Percentiles rank a stretch among this genome's conserved stretches.
phyloP scores from a whole-genome alignment of 2,888 invertebrate genomes.

The Scaptomyza tumidula region DNA sequence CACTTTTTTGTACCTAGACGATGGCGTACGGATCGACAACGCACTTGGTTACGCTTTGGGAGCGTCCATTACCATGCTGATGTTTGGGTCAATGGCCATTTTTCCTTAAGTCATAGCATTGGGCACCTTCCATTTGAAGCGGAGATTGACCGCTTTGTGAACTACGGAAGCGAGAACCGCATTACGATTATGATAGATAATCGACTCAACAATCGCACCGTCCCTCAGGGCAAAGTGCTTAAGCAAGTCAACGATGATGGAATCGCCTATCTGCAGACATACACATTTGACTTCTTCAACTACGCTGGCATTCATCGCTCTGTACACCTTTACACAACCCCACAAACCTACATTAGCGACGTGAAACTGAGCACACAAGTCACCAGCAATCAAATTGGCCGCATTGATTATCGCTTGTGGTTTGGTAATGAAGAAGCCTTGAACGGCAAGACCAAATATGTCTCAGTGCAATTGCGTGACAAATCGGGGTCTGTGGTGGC shows the following conservation, averaged over 20 bases:
- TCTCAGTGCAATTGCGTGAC: conserved; percentile 85
- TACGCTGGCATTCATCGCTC: conserved; percentile 98
- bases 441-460: conserved; percentile 49
- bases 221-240: conserved; percentile 93
- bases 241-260: conserved; percentile 87
- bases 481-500: conserved; percentile 86
- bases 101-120: conserved; percentile 92
- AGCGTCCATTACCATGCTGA: conserved; percentile 95
- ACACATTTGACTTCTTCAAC: conserved; percentile 98
- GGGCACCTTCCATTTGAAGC: conserved; percentile 98
- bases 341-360: conserved; percentile 92
- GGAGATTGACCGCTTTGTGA: conserved; percentile 89
- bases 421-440: conserved; percentile 17
- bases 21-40: conserved; percentile 87
- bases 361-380: conserved; percentile 91
- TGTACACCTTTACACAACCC: conserved; percentile 95
- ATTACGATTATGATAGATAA: conserved; percentile 97
- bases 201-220: conserved; percentile 91
- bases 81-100: conserved; percentile 94
- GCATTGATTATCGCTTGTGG: conserved; percentile 72
- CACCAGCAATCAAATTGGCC: conserved; percentile 86
- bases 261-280: conserved; percentile 88
- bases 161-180: conserved; percentile 89
- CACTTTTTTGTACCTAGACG: conserved; percentile 91
- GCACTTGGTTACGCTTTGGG: conserved; percentile 94